phyloP scores from a whole-genome alignment of 2,113 vertebrate species.

The Pseudois nayaur region DNA sequence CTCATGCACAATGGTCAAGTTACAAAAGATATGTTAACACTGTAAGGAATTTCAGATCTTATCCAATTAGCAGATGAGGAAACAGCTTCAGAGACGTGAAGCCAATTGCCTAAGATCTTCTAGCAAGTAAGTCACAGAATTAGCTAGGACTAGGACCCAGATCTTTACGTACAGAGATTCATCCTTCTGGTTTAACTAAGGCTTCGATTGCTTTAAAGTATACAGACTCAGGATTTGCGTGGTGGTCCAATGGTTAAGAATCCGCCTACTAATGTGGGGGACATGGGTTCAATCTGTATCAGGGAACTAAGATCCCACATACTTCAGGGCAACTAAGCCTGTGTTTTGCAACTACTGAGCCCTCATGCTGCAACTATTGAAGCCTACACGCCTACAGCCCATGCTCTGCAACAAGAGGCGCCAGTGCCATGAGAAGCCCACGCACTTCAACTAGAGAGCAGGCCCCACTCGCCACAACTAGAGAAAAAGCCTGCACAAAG shows the following conservation, averaged over 20 bases:
- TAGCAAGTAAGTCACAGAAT: background rate
- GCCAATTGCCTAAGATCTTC: background rate
- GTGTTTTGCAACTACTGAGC: background rate
- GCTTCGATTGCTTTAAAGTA: background rate
- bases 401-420: background rate
- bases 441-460: background rate
- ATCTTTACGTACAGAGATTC: background rate
- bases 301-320: background rate
- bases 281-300: background rate
- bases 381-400: background rate
- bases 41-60: background rate
- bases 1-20: background rate
- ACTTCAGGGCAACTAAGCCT: background rate
- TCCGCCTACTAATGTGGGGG: background rate
- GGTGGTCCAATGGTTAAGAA: background rate
- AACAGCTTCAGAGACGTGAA: background rate
- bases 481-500: background rate
- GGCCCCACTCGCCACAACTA: background rate
- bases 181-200: background rate
- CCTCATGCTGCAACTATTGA: background rate
- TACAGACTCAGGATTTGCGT: background rate
- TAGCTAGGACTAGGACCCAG: background rate
- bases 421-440: background rate
- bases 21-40: background rate
- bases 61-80: background rate